phyloP scores from a whole-genome alignment of 2,113 vertebrate genomes.

The Pan paniscus region DNA sequence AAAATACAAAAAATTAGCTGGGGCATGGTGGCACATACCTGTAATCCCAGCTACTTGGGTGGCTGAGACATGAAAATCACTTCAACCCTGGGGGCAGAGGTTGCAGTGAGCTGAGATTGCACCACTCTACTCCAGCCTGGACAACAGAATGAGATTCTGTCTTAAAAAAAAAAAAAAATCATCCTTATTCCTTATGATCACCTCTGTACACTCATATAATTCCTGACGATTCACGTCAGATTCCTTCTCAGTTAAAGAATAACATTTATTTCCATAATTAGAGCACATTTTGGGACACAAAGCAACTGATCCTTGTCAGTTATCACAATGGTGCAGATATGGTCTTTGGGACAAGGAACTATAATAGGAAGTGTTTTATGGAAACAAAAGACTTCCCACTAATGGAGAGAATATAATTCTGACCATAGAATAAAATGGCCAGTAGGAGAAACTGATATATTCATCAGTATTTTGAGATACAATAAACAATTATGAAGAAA shows the following conservation, averaged over 20 bases:
- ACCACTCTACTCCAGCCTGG: too few species aligned
- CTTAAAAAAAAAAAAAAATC: too few species aligned
- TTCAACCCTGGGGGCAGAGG: too few species aligned
- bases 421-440: not conserved
- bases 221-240: not conserved
- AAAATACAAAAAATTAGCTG: too few species aligned
- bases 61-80: too few species aligned
- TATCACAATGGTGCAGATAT: not conserved
- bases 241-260: not conserved
- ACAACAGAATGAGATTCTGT: too few species aligned
- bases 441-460: not conserved
- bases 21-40: too few species aligned
- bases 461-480: not conserved
- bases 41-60: too few species aligned
- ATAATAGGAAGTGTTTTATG: not conserved
- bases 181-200: too few species aligned
- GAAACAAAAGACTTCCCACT: not conserved
- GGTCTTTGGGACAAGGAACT: not conserved
- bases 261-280: not conserved
- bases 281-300: not conserved
- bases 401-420: not conserved
- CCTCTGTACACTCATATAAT: not conserved
- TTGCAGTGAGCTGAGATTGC: too few species aligned
- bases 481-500: not conserved
- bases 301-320: not conserved